These are phyloP conservation scores for Drosophila willistoni DNA, from an alignment of 1,140 invertebrate species.

Conservation along the genomic window DNA sequence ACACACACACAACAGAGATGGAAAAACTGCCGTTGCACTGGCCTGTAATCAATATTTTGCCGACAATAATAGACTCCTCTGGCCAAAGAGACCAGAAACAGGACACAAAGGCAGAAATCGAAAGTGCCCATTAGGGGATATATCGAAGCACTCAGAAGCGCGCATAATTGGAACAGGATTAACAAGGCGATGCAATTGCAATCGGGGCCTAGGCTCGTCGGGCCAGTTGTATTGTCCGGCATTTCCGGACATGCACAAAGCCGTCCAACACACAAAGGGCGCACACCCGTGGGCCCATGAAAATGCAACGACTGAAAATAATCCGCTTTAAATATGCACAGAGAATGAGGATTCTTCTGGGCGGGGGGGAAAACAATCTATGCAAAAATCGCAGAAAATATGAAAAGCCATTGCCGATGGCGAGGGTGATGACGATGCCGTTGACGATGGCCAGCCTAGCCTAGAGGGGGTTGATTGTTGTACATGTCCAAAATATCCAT, in stretches of 20 bases:
- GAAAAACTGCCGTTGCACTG: slow-evolving; percentile 32
- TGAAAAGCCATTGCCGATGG: slow-evolving; percentile 21
- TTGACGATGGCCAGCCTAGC: background rate
- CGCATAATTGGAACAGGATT: slow-evolving; percentile 79
- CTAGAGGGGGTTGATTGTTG: slow-evolving; percentile 19
- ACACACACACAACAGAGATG: background rate
- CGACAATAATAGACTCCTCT: slow-evolving; percentile 48
- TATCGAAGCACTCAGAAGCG: slow-evolving; percentile 66
- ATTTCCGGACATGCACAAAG: slow-evolving; percentile 49
- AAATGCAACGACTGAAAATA: slow-evolving; percentile 54
- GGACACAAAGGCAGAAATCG: slow-evolving; percentile 61
- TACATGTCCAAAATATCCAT: slow-evolving; percentile 50
- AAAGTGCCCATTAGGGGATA: slow-evolving; percentile 77
- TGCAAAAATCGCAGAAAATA: slow-evolving; percentile 38
- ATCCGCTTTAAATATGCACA: slow-evolving; percentile 73
- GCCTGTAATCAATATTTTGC: slow-evolving; percentile 79
- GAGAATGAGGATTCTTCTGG: slow-evolving; percentile 43
- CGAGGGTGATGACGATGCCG: background rate
- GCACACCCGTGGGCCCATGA: slow-evolving; percentile 53
- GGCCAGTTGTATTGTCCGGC: slow-evolving; percentile 61
- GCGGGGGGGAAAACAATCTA: slow-evolving; percentile 53
- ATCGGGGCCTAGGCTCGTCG: background rate
- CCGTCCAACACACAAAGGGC: slow-evolving; percentile 15
- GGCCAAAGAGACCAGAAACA: slow-evolving; percentile 36
- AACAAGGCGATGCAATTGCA: slow-evolving; percentile 71